phyloP scores from a whole-genome alignment of 2,113 vertebrate genomes.

The Vidua chalybeata region DNA sequence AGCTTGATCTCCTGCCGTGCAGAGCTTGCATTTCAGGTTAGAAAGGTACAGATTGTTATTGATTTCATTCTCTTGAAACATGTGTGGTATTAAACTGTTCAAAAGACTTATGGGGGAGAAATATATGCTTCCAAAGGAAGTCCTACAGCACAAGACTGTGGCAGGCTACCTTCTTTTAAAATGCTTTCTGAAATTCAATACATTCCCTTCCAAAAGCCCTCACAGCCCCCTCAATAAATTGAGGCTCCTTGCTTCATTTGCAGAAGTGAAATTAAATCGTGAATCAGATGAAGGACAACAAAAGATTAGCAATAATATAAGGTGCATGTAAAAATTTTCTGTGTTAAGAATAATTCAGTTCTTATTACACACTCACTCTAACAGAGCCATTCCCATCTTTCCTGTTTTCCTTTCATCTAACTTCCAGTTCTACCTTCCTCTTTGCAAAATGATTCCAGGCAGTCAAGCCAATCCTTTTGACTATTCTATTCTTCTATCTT shows the following conservation, averaged over 20 bases:
- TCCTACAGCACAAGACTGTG: slow-evolving; percentile 13
- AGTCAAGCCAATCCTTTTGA: background rate
- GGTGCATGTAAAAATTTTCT: background rate
- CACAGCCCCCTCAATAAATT: background rate
- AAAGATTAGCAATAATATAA: slow-evolving; percentile 9
- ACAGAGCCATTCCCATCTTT: background rate
- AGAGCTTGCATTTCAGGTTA: slow-evolving; percentile 68
- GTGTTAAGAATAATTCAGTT: background rate
- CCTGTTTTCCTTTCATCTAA: background rate
- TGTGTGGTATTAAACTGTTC: slow-evolving; percentile 65
- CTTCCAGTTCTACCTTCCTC: background rate
- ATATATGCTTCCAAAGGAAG: slow-evolving; percentile 57
- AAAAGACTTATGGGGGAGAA: slow-evolving; percentile 62
- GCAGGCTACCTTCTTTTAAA: background rate
- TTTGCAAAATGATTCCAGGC: background rate
- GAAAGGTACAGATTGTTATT: slow-evolving; percentile 71
- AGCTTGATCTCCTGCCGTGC: slow-evolving; percentile 63
- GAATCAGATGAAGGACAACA: slow-evolving; percentile 42
- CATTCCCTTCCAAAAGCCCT: background rate
- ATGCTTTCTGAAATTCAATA: slow-evolving; percentile 43
- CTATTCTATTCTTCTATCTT: background rate
- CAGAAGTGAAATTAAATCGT: slow-evolving; percentile 56
- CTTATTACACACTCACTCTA: background rate
- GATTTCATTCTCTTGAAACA: slow-evolving; percentile 72
- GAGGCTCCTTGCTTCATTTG: background rate